Base-by-base conservation (phyloP, 2,888 invertebrate genomes). In the Ernsta delagoae region DNA sequence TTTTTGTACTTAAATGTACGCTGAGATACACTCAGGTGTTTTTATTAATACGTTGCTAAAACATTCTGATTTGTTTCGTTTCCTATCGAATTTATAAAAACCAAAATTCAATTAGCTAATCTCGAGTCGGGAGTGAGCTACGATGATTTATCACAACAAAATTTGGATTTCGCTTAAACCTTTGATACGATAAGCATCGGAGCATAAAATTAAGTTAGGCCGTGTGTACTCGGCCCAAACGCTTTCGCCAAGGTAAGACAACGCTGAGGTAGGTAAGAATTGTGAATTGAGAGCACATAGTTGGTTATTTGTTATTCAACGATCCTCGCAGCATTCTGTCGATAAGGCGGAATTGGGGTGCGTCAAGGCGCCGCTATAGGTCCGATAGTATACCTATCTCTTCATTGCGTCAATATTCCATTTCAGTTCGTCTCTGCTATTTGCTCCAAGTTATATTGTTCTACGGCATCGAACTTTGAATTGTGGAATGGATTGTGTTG, bases 271-370 rank as follows among this genome's bases (percentile, higher is more conserved):
- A 64, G 43, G 60, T 57, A 60, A 64, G 71, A 60, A 60, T 60
- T 66, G 66, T 45, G 60, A 66, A 66, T 66, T 66, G 70, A 70
- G 60, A 66, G 64, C 68, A 69, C 68, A 71, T 60, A 60, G 66
- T 66, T 50, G 65, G 63, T 54, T 71, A 71, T 71, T 71, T 71
- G 71, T 70, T 71, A 71, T 70, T 70, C 71, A 66, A 67, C 70
- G 70, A 64, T 57, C 69, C 61, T 24, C 65, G 62, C 59, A 63
- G 60, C 66, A 59, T 70, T 70, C 16, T 48, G 57, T 65, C 70
- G 65, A 70, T 65, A 70, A 65, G 45, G 70, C 63, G 24, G 59
- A 65, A 70, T 70, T 70, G 60, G 64, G 39, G 59, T 66, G 11
- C 59, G 39, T 53, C 53, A 43, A 24, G 24, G 24, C 24, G 24